These are phyloP conservation scores for Trilocha varians DNA, from an alignment of 2,888 invertebrate genomes.

Conservation along the genomic window DNA sequence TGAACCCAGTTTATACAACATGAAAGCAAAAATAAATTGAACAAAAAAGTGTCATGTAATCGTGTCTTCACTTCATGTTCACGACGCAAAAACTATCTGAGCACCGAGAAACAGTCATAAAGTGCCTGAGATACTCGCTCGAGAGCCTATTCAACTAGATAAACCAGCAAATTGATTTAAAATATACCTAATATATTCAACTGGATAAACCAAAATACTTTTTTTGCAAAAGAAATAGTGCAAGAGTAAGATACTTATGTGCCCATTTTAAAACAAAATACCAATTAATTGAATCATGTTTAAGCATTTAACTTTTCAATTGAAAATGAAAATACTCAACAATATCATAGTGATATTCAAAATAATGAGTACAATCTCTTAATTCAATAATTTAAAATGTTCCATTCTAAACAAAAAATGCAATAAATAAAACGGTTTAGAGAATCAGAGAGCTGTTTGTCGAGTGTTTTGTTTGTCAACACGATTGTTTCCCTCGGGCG, in stretches of 20 bases:
- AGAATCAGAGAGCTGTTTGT: neutral
- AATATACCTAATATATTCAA: too few species aligned
- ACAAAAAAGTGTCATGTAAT: constrained; percentile 22
- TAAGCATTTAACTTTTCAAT: neutral
- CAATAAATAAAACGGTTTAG: neutral
- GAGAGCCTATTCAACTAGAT: neutral
- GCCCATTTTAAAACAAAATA: too few species aligned
- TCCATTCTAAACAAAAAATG: too few species aligned
- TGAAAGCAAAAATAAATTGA: neutral
- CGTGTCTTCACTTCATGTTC: constrained; percentile 11
- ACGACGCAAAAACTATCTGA: neutral
- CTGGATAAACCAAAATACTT: too few species aligned
- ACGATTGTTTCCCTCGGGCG: neutral
- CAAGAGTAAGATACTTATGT: too few species aligned
- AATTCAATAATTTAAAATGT: too few species aligned
- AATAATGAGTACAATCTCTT: too few species aligned
- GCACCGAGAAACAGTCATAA: neutral
- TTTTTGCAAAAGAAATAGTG: too few species aligned
- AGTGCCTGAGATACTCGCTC: neutral
- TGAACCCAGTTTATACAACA: neutral
- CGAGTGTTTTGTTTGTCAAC: neutral
- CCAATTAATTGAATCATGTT: neutral
- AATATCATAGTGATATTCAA: too few species aligned
- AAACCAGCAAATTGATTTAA: neutral
- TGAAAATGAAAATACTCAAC: neutral